Conservation (phyloP, 2,113 vertebrate genomes). For the Phrynosoma blainvillii region DNA sequence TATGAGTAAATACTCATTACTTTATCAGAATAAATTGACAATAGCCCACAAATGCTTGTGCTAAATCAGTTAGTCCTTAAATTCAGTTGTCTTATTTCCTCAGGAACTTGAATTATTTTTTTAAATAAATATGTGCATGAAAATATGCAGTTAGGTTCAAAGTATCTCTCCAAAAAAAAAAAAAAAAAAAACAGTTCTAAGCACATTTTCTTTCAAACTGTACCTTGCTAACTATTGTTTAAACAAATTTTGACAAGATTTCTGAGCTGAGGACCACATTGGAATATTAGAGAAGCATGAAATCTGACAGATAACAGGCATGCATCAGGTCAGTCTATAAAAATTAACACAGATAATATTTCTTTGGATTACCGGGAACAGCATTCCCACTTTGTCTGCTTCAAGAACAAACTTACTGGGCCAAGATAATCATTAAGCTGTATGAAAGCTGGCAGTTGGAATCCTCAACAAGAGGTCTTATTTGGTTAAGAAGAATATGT, state of each 20-base stretch:
- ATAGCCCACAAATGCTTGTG: not conserved
- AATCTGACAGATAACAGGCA: not conserved
- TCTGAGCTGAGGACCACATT: not conserved
- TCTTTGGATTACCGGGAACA: not conserved
- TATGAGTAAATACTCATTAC: not conserved
- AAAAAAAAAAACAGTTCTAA: not conserved
- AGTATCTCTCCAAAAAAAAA: not conserved
- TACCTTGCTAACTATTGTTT: not conserved
- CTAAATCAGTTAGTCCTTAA: too few species aligned
- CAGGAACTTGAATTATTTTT: too few species aligned
- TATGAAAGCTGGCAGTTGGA: too few species aligned
- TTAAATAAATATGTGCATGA: too few species aligned
- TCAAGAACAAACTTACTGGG: not conserved
- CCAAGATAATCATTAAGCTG: not conserved
- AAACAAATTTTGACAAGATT: not conserved
- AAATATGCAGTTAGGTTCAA: too few species aligned
- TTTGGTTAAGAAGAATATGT: too few species aligned
- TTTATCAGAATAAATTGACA: not conserved
- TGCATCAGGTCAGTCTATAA: not conserved
- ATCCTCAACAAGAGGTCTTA: too few species aligned
- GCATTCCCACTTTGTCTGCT: not conserved
- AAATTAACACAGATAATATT: not conserved
- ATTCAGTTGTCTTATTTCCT: too few species aligned
- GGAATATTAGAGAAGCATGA: not conserved
- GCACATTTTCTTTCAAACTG: not conserved